Evolutionary conservation across 2,797 vertebrate genomes (phyloP), one percentile per base, ranked within the genome.

Genomic region (Babyrousa celebensis): DNA sequence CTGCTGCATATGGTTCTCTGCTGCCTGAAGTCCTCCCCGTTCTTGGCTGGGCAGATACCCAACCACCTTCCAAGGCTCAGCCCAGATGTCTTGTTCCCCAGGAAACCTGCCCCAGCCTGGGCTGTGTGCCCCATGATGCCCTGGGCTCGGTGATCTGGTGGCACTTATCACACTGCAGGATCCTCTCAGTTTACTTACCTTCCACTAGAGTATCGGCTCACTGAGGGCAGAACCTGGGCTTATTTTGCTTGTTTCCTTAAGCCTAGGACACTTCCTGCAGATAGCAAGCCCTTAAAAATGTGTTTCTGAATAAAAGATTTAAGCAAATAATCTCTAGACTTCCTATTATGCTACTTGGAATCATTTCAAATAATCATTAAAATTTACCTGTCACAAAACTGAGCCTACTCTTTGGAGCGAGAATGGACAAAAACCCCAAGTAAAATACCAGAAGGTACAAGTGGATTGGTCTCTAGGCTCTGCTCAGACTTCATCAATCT

Each of bases 271-370:
- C 27, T 71, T 70, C 70, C 23, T 25, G 7, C 0, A 27, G 23
- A 60, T 11, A 60, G 67, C 0, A 2, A 20, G 21, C 65, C 84
- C 23, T n/a, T 77, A 43, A 12, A 27, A 88, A 16, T 6, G 5
- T 29, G 5, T 12, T 89, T 79, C 1, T 79, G 86, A 80, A 75
- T 56, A 56, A 82, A 68, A 25, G 11, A 62, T n/a, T 63, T 52
- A 89, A 58, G 68, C 58, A 36, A 54, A 82, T 6, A 20, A 43
- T 75, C 70, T 85, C 89, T 68, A 62, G 29, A 68, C 67, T 87
- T 70, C 36, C 62, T 95, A 80, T 65, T 40, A 18, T 52, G 68
- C 80, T 40, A 70, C 67, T 52, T 68, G 74, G 68, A 96, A 93
- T 20, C 5, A 7, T 78, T 85, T 94, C 70, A 94, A 74, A 67